Percentiles rank a stretch among this genome's conserved stretches.
phyloP scores from a whole-genome alignment of 2,888 invertebrate genomes.

The Iselma pallidipennis region DNA sequence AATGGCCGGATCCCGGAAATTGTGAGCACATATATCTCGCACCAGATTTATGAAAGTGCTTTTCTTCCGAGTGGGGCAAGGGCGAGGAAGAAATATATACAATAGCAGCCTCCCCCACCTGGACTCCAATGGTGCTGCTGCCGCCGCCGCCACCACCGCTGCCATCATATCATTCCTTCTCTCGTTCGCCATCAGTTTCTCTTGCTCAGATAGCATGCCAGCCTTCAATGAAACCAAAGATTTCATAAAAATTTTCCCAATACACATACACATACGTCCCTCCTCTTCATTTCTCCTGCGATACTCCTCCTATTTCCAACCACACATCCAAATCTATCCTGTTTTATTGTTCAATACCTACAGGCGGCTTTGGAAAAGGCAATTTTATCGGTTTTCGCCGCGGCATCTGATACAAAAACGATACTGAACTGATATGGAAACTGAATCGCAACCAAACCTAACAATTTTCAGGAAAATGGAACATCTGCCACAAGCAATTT shows the following conservation, averaged over 20 bases:
- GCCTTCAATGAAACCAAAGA: slow-evolving; percentile 9
- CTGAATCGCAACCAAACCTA: background rate
- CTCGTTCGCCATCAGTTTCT: slow-evolving; percentile 1
- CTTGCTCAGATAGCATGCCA: background rate
- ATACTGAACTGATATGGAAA: slow-evolving; percentile 3
- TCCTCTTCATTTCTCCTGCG: background rate
- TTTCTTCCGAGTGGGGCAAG: slow-evolving; percentile 55
- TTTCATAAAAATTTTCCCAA: slow-evolving; percentile 13
- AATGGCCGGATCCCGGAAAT: slow-evolving; percentile 90
- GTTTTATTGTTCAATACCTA: slow-evolving; percentile 3
- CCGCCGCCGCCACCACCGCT: slow-evolving; percentile 12
- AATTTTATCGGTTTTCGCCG: slow-evolving; percentile 3
- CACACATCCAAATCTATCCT: slow-evolving; percentile 2
- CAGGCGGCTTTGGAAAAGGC: slow-evolving; percentile 3
- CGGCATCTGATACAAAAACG: slow-evolving; percentile 3
- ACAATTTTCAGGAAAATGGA: background rate
- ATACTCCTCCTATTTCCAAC: slow-evolving; percentile 7
- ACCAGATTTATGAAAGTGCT: slow-evolving; percentile 89
- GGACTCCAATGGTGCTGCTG: slow-evolving; percentile 31
- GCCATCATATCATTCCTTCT: slow-evolving; percentile 15
- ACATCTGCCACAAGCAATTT: background rate
- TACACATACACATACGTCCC: background rate
- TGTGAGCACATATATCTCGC: slow-evolving; percentile 88
- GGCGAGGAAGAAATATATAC: slow-evolving; percentile 54
- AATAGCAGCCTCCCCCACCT: slow-evolving; percentile 48